Conservation (phyloP, 2,113 vertebrate genomes). For the Alouatta palliata region DNA sequence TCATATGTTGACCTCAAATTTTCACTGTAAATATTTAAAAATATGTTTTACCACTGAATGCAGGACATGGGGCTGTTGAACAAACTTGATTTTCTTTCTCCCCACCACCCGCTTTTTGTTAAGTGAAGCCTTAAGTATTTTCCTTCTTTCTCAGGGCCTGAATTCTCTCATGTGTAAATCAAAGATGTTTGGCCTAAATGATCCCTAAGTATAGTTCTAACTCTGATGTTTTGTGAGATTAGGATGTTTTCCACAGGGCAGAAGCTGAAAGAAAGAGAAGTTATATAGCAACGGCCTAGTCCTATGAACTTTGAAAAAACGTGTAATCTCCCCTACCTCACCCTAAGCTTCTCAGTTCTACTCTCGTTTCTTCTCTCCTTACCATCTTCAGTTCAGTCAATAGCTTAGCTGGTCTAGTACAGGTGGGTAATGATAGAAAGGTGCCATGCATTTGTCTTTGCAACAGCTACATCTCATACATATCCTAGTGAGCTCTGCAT, state of each 20-base stretch:
- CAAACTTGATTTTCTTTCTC: neutral
- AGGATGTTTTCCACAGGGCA: neutral
- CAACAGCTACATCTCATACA: neutral
- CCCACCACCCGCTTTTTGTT: neutral
- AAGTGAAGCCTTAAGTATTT: neutral
- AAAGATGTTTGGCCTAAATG: neutral
- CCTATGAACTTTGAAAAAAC: neutral
- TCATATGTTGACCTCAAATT: neutral
- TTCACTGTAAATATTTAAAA: slow-evolving; percentile 16
- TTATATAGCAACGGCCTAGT: neutral
- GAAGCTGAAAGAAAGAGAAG: neutral
- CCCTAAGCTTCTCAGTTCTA: neutral
- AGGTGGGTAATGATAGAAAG: neutral
- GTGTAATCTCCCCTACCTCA: neutral
- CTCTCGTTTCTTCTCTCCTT: neutral
- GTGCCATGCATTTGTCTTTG: neutral
- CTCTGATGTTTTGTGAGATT: neutral
- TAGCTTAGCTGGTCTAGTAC: neutral
- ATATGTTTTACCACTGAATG: neutral
- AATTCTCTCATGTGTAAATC: slow-evolving; percentile 15
- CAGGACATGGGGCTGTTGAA: neutral
- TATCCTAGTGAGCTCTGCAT: neutral
- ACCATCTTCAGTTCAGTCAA: neutral
- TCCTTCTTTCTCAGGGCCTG: neutral
- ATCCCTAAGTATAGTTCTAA: neutral